These are phyloP conservation scores for Steinernema scapterisci DNA, from an alignment of 2,888 invertebrate species.

Conservation along the genomic window DNA sequence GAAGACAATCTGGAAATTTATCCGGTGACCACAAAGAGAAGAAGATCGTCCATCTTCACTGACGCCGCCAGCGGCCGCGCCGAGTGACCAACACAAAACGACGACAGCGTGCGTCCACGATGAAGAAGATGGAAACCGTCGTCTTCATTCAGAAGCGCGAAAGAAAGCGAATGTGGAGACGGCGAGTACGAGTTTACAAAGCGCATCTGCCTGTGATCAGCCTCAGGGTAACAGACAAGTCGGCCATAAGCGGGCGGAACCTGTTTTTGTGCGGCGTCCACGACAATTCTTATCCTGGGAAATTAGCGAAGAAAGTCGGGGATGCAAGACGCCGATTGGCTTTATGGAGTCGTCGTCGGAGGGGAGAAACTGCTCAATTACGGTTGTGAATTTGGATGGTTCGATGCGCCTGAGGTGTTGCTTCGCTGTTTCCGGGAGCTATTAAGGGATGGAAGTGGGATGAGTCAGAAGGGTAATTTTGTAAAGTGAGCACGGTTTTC, in stretches of 20 bases:
- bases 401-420: too few relatives aligned
- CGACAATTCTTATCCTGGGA: background rate
- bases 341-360: too few relatives aligned
- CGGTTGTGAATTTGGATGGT: too few relatives aligned
- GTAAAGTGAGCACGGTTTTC: too few relatives aligned
- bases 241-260: conserved; percentile 3
- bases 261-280: background rate
- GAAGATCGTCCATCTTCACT: too few relatives aligned
- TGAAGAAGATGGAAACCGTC: background rate
- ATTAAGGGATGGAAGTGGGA: too few relatives aligned
- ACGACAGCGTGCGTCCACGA: background rate
- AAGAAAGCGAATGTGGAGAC: conserved; percentile 14
- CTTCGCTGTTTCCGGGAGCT: too few relatives aligned
- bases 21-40: background rate
- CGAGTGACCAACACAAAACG: too few relatives aligned
- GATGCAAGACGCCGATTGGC: background rate
- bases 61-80: too few relatives aligned
- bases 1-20: background rate
- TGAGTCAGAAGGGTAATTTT: too few relatives aligned
- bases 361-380: too few relatives aligned
- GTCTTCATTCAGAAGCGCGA: background rate
- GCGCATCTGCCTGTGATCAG: background rate
- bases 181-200: background rate
- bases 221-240: background rate
- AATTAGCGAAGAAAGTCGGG: background rate